Conservation (phyloP, 2,888 invertebrate species). For the Caenorhabditis doughertyi region DNA sequence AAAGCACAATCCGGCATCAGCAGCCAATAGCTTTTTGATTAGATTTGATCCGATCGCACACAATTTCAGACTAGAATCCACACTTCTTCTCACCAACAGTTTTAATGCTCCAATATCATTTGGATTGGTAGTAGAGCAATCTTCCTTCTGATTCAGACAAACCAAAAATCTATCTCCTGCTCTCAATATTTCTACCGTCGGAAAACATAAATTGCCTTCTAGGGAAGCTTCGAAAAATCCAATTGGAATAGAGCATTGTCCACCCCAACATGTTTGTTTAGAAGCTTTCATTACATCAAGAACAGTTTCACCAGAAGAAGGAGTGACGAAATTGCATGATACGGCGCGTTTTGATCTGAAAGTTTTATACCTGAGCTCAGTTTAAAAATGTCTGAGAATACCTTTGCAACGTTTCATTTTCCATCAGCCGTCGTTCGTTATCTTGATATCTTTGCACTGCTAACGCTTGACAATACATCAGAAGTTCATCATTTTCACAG, state of each 20-base stretch:
- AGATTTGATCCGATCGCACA: slow-evolving; percentile 38
- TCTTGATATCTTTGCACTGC: slow-evolving; percentile 7
- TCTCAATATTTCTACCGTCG: background rate
- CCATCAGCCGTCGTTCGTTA: background rate
- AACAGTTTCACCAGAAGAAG: background rate
- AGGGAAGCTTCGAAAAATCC: background rate
- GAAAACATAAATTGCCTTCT: background rate
- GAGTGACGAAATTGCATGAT: background rate
- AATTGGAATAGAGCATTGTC: background rate
- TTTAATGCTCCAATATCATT: background rate
- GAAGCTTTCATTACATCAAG: background rate
- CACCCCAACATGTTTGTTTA: background rate
- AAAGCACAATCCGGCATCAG: too few species aligned
- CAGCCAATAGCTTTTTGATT: background rate
- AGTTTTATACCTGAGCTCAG: too few species aligned
- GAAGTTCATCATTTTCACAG: slow-evolving; percentile 35
- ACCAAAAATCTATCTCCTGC: background rate
- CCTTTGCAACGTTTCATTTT: too few species aligned
- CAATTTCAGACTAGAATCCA: slow-evolving; percentile 20
- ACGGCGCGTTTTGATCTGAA: background rate
- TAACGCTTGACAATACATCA: slow-evolving; percentile 57
- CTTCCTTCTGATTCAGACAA: background rate
- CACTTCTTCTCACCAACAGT: background rate
- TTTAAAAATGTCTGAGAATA: too few species aligned
- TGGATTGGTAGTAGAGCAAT: background rate